Evolutionary conservation across 1,140 invertebrate genomes (phyloP), one percentile per base, ranked within the genome.

Genomic region (Drosophila ananassae): DNA sequence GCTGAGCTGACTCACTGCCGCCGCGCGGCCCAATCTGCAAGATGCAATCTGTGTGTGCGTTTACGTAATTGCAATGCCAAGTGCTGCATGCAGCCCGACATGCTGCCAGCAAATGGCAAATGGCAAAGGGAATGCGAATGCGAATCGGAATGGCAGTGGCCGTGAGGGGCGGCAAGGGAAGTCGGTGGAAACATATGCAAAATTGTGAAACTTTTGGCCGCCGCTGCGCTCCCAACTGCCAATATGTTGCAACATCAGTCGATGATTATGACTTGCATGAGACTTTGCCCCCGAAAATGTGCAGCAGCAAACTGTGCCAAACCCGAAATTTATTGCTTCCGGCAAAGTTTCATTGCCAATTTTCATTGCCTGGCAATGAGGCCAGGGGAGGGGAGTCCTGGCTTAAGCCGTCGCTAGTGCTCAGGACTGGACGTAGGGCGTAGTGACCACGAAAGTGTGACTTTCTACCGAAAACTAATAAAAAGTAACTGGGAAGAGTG

Each of bases 331-430:
- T 87, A 87, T 85, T 77, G 78, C 74, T 77, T 63, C 82, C 47
- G 72, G 51, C 41, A 81, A 81, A 82, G 60, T 87, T 85, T 81
- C 81, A 82, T 78, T 85, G 82, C 82, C 82, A 85, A 85, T 81
- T 85, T 66, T 66, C 17, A n/a, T n/a, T n/a, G n/a, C n/a, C n/a
- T n/a, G 41, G n/a, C 30, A 6, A 21, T 5, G 25, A 28, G 25
- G 3, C 17, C 17, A 17, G 17, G 25, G 50, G 13, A 39, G 51
- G 10, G 28, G 30, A 25, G 48, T 34, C 13, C 25, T 44, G 30
- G 56, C 52, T 55, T 22, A 63, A 56, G 51, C 52, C 61, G 79
- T 79, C 66, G 58, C 47, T 48, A 84, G 80, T 84, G 80, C 80
- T 66, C 79, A 67, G 58, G 50, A 74, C 56, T 85, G 73, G 73